phyloP scores from a whole-genome alignment of 2,113 vertebrate species.

The Mesocricetus auratus region DNA sequence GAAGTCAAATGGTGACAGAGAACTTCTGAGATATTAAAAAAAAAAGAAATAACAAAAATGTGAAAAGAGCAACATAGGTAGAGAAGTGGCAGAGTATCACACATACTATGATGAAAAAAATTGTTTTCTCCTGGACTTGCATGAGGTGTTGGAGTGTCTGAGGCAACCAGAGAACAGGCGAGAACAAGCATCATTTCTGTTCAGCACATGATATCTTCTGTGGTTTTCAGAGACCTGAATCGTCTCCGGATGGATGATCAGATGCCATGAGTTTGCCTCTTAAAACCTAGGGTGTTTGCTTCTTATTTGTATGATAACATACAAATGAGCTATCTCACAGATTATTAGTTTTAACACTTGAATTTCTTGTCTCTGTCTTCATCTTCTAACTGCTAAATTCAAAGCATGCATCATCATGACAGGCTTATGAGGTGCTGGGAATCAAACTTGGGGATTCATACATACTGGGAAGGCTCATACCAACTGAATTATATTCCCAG shows the following conservation, averaged over 20 bases:
- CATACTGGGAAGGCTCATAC: not conserved
- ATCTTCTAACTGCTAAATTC: not conserved
- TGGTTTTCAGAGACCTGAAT: rapidly evolving
- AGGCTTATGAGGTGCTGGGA: not conserved
- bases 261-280: not conserved
- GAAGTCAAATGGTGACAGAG: not conserved
- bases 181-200: not conserved
- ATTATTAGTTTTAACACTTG: not conserved
- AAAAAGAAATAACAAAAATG: not conserved
- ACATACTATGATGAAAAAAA: not conserved
- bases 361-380: not conserved
- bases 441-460: not conserved
- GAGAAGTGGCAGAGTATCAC: not conserved
- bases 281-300: not conserved
- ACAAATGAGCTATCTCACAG: not conserved
- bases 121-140: not conserved
- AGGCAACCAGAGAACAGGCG: not conserved
- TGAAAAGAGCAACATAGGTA: not conserved
- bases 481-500: not conserved
- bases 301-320: not conserved
- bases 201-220: not conserved
- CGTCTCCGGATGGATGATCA: not conserved
- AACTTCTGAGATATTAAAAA: not conserved
- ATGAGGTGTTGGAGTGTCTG: not conserved
- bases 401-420: not conserved